Conservation (phyloP, 2,888 invertebrate species). For the Siphonodentalium dalli region DNA sequence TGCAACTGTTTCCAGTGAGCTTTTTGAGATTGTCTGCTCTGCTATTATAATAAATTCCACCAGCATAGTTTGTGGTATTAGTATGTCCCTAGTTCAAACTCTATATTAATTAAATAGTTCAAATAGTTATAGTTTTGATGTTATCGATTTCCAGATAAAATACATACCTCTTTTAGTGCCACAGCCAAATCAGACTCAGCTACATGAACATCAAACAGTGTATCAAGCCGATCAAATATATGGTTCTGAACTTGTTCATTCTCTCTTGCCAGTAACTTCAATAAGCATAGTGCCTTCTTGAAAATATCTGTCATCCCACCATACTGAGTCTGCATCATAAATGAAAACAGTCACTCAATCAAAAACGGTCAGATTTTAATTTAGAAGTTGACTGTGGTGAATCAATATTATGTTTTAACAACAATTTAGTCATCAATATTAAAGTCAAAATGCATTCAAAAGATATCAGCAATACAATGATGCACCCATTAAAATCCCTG, state of each 20-base stretch:
- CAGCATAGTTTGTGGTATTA: too few relatives aligned
- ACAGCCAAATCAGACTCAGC: conserved; percentile 61
- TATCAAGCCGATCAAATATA: conserved; percentile 60
- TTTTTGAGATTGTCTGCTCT: too few relatives aligned
- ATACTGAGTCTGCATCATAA: conserved; percentile 53
- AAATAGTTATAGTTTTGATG: too few relatives aligned
- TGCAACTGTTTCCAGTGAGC: too few relatives aligned
- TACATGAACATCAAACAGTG: conserved; percentile 57
- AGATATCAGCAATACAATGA: too few relatives aligned
- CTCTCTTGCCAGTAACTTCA: conserved; percentile 57
- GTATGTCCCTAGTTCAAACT: too few relatives aligned
- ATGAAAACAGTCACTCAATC: neutral
- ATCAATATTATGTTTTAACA: neutral
- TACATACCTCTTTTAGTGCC: conserved; percentile 58
- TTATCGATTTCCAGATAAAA: too few relatives aligned
- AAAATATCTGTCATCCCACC: conserved; percentile 59
- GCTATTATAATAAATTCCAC: too few relatives aligned
- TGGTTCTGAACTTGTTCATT: conserved; percentile 61
- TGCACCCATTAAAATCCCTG: too few relatives aligned
- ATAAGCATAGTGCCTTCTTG: conserved; percentile 57
- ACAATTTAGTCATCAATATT: neutral
- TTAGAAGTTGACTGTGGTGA: too few relatives aligned
- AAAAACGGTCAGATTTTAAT: neutral
- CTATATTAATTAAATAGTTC: too few relatives aligned
- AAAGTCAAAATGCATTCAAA: too few relatives aligned